Conservation (phyloP, 2,113 vertebrate species). For the Oreocharis arfaki region DNA sequence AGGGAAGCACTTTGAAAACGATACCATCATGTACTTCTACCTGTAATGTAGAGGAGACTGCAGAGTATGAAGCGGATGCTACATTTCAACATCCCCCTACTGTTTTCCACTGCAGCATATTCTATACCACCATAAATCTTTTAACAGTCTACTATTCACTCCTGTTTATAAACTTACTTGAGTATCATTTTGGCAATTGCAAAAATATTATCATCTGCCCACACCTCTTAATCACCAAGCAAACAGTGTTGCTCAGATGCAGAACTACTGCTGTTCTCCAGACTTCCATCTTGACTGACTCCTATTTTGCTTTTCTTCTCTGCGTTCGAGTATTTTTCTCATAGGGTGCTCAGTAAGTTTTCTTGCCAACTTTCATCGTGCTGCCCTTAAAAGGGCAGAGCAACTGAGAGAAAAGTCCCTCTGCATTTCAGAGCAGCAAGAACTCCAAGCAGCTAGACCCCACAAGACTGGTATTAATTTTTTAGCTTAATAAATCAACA, state of each 20-base stretch:
- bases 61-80: background rate
- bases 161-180: background rate
- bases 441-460: slow-evolving; percentile 27
- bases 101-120: background rate
- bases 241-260: background rate
- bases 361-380: slow-evolving; percentile 50
- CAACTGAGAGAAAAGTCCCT: slow-evolving; percentile 33
- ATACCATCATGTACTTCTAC: background rate
- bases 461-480: slow-evolving; percentile 6
- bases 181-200: background rate
- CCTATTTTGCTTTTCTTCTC: slow-evolving; percentile 13
- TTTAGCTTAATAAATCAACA: slow-evolving; percentile 29
- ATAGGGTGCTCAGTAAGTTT: slow-evolving; percentile 18
- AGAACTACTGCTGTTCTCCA: background rate
- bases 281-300: background rate
- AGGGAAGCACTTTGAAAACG: background rate
- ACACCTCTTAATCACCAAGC: background rate
- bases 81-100: background rate
- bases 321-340: slow-evolving; percentile 27
- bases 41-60: background rate
- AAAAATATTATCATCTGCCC: background rate
- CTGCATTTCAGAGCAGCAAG: slow-evolving; percentile 23
- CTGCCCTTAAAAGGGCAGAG: slow-evolving; percentile 58
- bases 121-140: background rate
- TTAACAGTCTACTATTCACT: background rate